Conservation (phyloP, 2,888 invertebrate genomes). For the Formica aserva region DNA sequence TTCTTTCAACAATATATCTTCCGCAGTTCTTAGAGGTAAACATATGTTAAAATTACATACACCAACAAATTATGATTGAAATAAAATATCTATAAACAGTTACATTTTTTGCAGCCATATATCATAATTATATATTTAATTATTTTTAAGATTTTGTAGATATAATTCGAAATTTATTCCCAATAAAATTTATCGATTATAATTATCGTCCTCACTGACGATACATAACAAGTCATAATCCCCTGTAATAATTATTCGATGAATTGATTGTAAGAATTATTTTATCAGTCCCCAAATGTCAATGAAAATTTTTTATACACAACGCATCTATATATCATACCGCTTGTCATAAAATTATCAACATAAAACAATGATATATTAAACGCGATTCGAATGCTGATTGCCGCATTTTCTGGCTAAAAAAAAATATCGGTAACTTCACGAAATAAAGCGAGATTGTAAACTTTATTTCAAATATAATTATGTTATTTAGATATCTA, state of each 20-base stretch:
- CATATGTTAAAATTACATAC: background rate
- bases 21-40: background rate
- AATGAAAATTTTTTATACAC: too few species aligned
- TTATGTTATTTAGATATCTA: background rate
- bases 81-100: background rate
- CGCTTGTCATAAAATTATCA: background rate
- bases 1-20: background rate
- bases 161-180: conserved; percentile 10
- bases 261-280: background rate
- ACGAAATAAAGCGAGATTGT: background rate
- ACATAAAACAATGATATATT: background rate
- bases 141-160: background rate
- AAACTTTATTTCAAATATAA: background rate
- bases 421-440: background rate
- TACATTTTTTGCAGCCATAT: background rate
- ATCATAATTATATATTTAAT: conserved; percentile 21
- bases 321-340: too few species aligned
- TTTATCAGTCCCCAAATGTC: too few species aligned
- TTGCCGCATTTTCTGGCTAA: background rate
- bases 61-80: background rate
- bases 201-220: background rate
- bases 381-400: background rate
- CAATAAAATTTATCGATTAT: background rate
- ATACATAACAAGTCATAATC: background rate
- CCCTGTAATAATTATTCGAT: background rate